A percentile compares a stretch with the other conserved stretches of the same genome.
Conservation (phyloP, 2,113 vertebrate genomes). For the Myiozetetes cayanensis region DNA sequence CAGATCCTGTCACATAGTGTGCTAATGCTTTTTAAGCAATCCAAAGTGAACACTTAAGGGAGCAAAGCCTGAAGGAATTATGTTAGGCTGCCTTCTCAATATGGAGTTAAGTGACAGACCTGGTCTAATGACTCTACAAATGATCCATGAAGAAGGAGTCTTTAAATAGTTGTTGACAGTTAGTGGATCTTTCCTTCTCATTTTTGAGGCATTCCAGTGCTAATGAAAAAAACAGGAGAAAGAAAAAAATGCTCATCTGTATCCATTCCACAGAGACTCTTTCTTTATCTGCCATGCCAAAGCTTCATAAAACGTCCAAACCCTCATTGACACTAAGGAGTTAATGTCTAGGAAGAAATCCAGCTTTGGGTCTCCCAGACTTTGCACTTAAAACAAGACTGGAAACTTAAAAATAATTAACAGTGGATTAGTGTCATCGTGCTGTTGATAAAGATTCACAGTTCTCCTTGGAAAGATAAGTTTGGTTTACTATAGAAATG, state of each 20-base stretch:
- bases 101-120: neutral
- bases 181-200: neutral
- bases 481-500: neutral
- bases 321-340: neutral
- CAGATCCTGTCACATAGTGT: neutral
- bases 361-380: neutral
- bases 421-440: neutral
- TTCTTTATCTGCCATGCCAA: neutral
- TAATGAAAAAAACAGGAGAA: constrained; percentile 27
- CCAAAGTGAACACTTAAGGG: neutral
- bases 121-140: neutral
- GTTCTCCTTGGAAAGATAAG: neutral
- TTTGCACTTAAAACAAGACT: neutral
- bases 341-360: neutral
- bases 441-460: neutral
- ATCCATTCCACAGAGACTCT: neutral
- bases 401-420: neutral
- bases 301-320: neutral
- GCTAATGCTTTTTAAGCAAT: neutral
- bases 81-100: neutral
- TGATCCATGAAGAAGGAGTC: neutral
- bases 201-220: neutral
- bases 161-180: neutral
- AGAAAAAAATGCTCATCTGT: neutral
- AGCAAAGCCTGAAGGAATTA: neutral